Percentiles rank a stretch among this genome's conserved stretches.
Conservation (phyloP, 1,140 invertebrate genomes). For the Drosophila subpulchrella region DNA sequence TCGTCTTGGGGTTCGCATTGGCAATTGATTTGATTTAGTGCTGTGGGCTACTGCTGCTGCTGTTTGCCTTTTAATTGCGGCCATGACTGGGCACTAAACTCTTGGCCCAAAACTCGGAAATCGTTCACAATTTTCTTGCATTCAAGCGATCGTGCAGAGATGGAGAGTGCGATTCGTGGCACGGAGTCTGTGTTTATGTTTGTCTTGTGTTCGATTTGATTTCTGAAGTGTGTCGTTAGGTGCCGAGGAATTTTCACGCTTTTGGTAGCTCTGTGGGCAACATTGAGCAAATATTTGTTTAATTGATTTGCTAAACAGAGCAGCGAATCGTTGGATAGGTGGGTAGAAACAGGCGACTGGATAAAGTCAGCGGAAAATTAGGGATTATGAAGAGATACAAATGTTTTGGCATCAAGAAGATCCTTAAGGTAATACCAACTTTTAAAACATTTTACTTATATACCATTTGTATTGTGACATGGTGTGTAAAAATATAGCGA, state of each 20-base stretch:
- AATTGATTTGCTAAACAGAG: slow-evolving; percentile 75
- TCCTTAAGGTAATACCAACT: too few species aligned
- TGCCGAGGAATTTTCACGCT: slow-evolving; percentile 60
- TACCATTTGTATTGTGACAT: too few species aligned
- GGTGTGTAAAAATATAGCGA: too few species aligned
- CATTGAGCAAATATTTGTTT: slow-evolving; percentile 72
- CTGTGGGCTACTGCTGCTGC: slow-evolving; percentile 69
- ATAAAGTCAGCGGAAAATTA: slow-evolving; percentile 1
- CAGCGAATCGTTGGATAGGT: background rate
- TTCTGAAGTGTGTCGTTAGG: slow-evolving; percentile 74
- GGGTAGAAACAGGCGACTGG: too few species aligned
- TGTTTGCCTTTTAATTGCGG: slow-evolving; percentile 79
- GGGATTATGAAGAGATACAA: background rate
- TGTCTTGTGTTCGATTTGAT: slow-evolving; percentile 73
- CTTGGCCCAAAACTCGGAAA: slow-evolving; percentile 60
- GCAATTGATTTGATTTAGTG: slow-evolving; percentile 82
- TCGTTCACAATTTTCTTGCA: slow-evolving; percentile 75
- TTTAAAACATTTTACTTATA: too few species aligned
- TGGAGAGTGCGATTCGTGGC: slow-evolving; percentile 18
- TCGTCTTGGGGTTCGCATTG: slow-evolving; percentile 63
- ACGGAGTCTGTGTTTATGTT: slow-evolving; percentile 48
- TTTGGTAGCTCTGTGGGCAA: slow-evolving; percentile 61
- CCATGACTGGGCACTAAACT: slow-evolving; percentile 52
- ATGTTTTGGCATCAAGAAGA: too few species aligned
- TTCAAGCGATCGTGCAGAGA: slow-evolving; percentile 44